phyloP scores from a whole-genome alignment of 2,113 vertebrate genomes.

The Rhinopomastus cyanomelas region DNA sequence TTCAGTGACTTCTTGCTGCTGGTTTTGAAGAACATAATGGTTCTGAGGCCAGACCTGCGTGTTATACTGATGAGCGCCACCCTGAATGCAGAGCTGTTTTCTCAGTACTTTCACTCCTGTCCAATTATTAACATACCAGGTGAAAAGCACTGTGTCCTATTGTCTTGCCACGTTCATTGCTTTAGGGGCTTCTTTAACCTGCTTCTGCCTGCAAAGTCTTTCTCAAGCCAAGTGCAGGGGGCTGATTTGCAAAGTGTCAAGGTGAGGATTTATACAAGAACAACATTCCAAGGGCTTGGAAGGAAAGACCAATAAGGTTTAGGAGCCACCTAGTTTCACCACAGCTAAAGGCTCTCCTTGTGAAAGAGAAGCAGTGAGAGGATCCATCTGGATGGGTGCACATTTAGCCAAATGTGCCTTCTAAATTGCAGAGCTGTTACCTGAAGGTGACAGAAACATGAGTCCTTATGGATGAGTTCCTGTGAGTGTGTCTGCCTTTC shows the following conservation, averaged over 20 bases:
- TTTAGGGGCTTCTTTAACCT: neutral
- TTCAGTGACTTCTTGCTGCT: slow-evolving; percentile 94
- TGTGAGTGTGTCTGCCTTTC: neutral
- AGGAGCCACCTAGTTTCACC: neutral
- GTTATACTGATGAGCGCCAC: slow-evolving; percentile 97
- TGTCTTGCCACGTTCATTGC: neutral
- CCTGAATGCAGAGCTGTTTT: slow-evolving; percentile 92
- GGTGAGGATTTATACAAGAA: neutral
- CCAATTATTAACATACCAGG: slow-evolving; percentile 92
- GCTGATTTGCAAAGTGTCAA: neutral
- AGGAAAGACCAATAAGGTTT: neutral
- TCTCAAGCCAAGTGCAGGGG: neutral
- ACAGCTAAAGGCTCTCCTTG: neutral
- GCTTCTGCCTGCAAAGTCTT: neutral
- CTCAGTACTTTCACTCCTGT: slow-evolving; percentile 89
- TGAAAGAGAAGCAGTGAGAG: neutral
- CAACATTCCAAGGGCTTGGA: neutral
- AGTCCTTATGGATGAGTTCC: neutral
- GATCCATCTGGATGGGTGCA: neutral
- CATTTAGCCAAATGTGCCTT: neutral
- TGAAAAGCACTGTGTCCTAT: slow-evolving; percentile 42
- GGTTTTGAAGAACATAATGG: slow-evolving; percentile 90
- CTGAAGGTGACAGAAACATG: neutral
- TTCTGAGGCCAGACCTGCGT: slow-evolving; percentile 86
- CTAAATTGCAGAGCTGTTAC: neutral